These are phyloP conservation scores for Monarcha castaneiventris DNA, from an alignment of 2,113 vertebrate genomes.

Conservation along the genomic window DNA sequence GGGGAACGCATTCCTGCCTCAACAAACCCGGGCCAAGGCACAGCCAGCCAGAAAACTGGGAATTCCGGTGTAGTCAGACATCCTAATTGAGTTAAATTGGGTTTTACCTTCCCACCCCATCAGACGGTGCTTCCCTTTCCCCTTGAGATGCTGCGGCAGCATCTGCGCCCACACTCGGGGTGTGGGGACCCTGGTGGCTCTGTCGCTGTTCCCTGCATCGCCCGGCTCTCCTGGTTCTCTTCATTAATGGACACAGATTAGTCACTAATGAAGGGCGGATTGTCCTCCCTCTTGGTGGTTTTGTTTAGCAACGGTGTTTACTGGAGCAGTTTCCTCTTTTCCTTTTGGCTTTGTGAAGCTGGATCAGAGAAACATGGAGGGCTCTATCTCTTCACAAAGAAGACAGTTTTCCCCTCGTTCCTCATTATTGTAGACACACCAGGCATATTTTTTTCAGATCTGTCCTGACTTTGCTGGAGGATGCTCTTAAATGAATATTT, in stretches of 20 bases:
- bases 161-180: fast-evolving
- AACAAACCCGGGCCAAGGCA: neutral
- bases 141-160: neutral
- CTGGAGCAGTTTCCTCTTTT: neutral
- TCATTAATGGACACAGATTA: neutral
- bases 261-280: fast-evolving
- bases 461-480: constrained; percentile 43
- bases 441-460: neutral
- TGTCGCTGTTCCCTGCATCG: fast-evolving
- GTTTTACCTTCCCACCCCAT: neutral
- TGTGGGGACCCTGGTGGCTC: neutral
- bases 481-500: constrained; percentile 12
- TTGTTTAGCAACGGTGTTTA: neutral
- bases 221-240: neutral
- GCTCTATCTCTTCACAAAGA: neutral
- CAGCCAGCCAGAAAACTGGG: neutral
- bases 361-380: neutral
- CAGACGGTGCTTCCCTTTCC: neutral
- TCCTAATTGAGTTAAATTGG: neutral
- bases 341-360: neutral
- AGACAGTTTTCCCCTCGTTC: neutral
- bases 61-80: neutral
- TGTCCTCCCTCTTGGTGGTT: neutral
- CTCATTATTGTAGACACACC: neutral
- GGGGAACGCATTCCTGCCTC: neutral